Evolutionary conservation across 2,888 invertebrate species (phyloP).

Genomic region (Cheilosia vernalis): DNA sequence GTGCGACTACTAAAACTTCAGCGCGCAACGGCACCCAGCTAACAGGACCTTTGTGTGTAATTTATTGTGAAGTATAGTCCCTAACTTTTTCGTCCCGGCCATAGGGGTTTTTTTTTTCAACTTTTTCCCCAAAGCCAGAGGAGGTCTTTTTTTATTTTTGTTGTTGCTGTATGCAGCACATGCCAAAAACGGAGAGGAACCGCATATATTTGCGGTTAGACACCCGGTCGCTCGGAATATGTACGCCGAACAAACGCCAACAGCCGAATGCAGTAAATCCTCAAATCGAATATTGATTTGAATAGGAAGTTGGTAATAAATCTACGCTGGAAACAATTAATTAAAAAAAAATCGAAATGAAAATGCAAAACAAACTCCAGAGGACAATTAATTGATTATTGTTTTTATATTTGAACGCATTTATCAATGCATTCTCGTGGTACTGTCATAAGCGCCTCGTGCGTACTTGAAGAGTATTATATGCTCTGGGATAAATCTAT

Average conservation of each 20-base stretch:
- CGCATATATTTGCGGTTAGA: conserved; percentile 67
- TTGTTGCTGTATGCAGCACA: conserved; percentile 38
- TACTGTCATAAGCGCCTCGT: conserved; percentile 51
- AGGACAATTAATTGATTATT: conserved; percentile 70
- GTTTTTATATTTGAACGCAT: conserved; percentile 56
- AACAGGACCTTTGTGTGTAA: conserved; percentile 58
- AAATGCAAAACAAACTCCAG: conserved; percentile 16
- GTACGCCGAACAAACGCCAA: conserved; percentile 20
- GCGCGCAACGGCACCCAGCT: not conserved
- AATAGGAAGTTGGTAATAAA: conserved; percentile 69
- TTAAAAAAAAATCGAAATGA: conserved; percentile 25
- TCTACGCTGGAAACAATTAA: conserved; percentile 56
- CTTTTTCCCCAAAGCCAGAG: not conserved
- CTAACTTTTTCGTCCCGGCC: conserved; percentile 27
- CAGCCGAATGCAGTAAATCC: conserved; percentile 56
- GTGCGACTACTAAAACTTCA: conserved; percentile 61
- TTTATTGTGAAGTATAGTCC: conserved; percentile 69
- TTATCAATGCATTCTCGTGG: conserved; percentile 43
- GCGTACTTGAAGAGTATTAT: conserved; percentile 26
- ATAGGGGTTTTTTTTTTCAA: conserved; percentile 14
- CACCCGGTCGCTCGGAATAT: conserved; percentile 12
- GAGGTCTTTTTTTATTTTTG: conserved; percentile 17
- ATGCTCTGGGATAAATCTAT: conserved; percentile 52
- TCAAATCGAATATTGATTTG: conserved; percentile 71
- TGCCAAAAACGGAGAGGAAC: conserved; percentile 54